These are phyloP conservation scores for Eriosoma lanigerum DNA, from an alignment of 1,140 invertebrate genomes.

Conservation along the genomic window DNA sequence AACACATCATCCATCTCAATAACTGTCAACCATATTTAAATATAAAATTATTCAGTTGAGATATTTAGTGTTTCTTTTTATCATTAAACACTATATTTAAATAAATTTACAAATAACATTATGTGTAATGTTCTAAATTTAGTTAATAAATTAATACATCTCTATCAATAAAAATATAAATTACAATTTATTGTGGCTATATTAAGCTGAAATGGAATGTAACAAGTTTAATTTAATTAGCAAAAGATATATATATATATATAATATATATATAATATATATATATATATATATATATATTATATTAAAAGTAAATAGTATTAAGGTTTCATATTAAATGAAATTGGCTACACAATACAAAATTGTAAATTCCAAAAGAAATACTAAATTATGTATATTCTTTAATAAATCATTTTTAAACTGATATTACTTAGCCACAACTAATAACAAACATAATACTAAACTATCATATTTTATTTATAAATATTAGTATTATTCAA, in stretches of 20 bases:
- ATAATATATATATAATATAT: neutral
- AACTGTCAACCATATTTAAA: too few relatives aligned
- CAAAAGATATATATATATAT: neutral
- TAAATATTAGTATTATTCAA: too few relatives aligned
- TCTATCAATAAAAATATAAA: neutral
- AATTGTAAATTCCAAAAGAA: slow-evolving; percentile 36
- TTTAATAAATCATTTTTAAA: neutral
- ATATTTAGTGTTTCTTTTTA: too few relatives aligned
- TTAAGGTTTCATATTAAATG: neutral
- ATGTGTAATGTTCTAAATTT: neutral
- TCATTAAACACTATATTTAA: too few relatives aligned
- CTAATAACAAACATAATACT: neutral
- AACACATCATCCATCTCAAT: too few relatives aligned
- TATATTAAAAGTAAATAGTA: neutral
- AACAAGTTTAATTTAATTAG: neutral
- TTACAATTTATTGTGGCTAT: too few relatives aligned
- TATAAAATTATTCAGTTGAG: too few relatives aligned
- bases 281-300: neutral
- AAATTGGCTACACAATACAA: neutral
- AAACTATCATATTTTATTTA: neutral
- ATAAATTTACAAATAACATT: too few relatives aligned
- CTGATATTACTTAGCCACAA: neutral
- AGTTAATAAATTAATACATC: neutral
- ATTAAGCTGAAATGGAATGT: slow-evolving; percentile 18
- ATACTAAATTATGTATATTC: neutral